These are phyloP conservation scores for Onychomys arenicola DNA, from an alignment of 2,797 vertebrate genomes.

Conservation along the genomic window DNA sequence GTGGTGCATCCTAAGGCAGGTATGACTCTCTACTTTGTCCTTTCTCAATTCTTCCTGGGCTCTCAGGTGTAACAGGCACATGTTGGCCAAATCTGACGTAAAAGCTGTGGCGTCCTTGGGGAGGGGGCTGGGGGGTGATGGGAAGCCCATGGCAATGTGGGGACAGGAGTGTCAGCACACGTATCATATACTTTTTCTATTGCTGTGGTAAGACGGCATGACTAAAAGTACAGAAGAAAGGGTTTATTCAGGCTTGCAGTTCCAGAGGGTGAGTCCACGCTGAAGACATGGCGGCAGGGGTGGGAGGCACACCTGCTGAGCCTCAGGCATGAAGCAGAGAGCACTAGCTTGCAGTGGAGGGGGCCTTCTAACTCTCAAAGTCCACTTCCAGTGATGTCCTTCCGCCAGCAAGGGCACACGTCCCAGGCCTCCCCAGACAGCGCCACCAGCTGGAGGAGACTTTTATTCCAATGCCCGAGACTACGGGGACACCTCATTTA, in stretches of 20 bases:
- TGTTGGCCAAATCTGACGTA: background rate
- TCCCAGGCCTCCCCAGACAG: background rate
- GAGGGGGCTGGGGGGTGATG: background rate
- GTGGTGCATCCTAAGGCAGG: no score
- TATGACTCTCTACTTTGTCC: background rate
- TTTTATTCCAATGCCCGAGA: no score
- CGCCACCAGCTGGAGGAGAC: background rate
- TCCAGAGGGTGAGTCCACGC: background rate
- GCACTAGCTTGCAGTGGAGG: background rate
- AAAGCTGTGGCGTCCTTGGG: background rate
- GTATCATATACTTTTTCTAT: background rate
- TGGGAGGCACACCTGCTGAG: background rate
- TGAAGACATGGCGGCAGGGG: background rate
- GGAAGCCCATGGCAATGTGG: rapidly evolving
- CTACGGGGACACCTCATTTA: background rate
- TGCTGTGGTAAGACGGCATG: background rate
- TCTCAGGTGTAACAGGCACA: background rate
- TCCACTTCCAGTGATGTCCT: background rate
- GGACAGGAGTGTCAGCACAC: background rate
- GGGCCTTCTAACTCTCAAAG: background rate
- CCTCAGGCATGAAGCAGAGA: background rate
- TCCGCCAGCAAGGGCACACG: background rate
- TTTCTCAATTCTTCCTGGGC: background rate
- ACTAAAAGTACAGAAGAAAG: background rate
- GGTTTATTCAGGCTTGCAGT: background rate